Evolutionary conservation across 2,888 invertebrate species (phyloP).

Genomic region (Lacanobia oleracea): DNA sequence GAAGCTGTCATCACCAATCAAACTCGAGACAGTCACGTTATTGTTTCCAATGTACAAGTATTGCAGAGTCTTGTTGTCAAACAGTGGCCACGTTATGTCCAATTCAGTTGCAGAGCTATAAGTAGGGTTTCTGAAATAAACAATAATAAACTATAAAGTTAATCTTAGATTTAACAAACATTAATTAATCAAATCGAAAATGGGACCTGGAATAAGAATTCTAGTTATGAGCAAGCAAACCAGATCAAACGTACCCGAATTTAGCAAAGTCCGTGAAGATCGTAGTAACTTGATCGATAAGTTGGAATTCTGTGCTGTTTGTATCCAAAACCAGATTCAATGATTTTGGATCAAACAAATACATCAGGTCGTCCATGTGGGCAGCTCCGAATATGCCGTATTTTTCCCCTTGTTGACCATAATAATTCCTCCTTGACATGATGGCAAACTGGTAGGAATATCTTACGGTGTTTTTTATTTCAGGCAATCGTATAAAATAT

Average conservation of each 20-base stretch:
- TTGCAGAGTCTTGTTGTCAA: constrained; percentile 14
- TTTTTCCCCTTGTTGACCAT: constrained; percentile 12
- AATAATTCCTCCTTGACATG: constrained; percentile 22
- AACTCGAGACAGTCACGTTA: neutral
- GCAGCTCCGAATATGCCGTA: constrained; percentile 22
- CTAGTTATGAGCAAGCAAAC: too few relatives aligned
- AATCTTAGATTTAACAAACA: too few relatives aligned
- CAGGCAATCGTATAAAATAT: constrained; percentile 14
- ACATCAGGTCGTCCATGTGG: constrained; percentile 22
- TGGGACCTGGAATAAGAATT: too few relatives aligned
- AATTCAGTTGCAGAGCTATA: neutral
- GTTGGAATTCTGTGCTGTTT: constrained; percentile 12
- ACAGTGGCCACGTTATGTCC: constrained; percentile 1
- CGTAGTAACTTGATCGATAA: constrained; percentile 22
- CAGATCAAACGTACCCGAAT: constrained; percentile 17
- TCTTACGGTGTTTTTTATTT: neutral
- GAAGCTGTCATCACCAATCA: constrained; percentile 1
- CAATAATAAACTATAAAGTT: neutral
- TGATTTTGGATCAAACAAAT: constrained; percentile 18
- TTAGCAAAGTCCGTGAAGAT: constrained; percentile 34
- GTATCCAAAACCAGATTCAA: constrained; percentile 9
- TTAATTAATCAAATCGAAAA: too few relatives aligned
- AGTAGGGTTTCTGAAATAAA: constrained; percentile 18
- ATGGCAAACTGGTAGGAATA: constrained; percentile 24
- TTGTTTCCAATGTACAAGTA: constrained; percentile 13